Evolutionary conservation across 1,140 invertebrate genomes (phyloP).

Genomic region (Aplysia californica): DNA sequence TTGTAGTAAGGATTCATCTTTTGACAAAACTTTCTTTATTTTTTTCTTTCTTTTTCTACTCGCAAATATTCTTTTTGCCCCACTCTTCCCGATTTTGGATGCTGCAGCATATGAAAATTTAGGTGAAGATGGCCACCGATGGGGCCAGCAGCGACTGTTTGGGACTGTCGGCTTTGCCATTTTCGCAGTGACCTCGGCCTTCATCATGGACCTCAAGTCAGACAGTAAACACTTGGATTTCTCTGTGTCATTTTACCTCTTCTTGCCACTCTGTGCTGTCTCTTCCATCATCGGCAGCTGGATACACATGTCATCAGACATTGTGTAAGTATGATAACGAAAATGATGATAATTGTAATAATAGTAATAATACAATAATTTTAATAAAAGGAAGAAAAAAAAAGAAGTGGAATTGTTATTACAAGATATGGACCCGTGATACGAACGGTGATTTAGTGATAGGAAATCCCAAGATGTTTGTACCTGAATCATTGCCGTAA

Average conservation of each 20-base stretch:
- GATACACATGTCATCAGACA: conserved; percentile 38
- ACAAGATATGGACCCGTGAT: too few species aligned
- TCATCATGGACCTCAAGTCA: conserved; percentile 56
- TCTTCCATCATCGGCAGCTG: conserved; percentile 40
- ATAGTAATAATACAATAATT: background rate
- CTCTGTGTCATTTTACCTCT: conserved; percentile 51
- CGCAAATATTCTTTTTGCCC: conserved; percentile 30
- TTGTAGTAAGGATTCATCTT: conserved; percentile 17
- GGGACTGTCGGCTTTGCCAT: conserved; percentile 35
- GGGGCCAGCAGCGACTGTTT: conserved; percentile 31
- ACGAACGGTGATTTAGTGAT: too few species aligned
- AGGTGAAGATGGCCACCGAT: conserved; percentile 20
- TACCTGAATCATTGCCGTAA: too few species aligned
- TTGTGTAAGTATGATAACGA: conserved; percentile 37
- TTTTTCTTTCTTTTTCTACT: conserved; percentile 34
- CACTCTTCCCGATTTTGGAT: conserved; percentile 31
- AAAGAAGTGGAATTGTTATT: too few species aligned
- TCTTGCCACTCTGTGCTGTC: conserved; percentile 38
- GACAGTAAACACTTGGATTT: conserved; percentile 48
- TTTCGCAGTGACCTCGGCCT: conserved; percentile 49
- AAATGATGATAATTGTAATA: too few species aligned
- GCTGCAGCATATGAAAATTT: conserved; percentile 31
- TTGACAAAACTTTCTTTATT: conserved; percentile 29
- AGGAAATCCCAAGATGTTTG: too few species aligned
- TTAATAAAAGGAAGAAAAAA: too few species aligned